These are phyloP conservation scores for Drosophila ironensis DNA, from an alignment of 1,140 invertebrate species.

Conservation along the genomic window DNA sequence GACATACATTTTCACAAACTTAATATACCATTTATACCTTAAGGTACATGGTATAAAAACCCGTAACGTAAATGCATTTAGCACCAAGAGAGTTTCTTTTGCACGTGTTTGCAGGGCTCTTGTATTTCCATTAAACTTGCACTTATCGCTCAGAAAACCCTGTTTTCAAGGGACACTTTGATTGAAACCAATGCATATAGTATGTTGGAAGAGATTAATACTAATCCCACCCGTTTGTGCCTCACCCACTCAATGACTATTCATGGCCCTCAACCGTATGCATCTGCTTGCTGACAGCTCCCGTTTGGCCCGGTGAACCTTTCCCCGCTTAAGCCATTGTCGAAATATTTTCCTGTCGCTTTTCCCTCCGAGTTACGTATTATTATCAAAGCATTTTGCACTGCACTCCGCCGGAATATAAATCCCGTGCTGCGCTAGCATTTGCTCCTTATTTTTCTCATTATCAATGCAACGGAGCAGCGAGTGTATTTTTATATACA, in stretches of 20 bases:
- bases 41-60: too few species aligned
- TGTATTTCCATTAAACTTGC: too few species aligned
- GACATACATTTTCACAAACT: too few species aligned
- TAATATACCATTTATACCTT: too few species aligned
- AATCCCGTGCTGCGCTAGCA: slow-evolving; percentile 33
- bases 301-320: slow-evolving; percentile 20
- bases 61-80: too few species aligned
- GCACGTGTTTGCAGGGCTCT: too few species aligned
- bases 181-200: neutral
- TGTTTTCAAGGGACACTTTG: too few species aligned
- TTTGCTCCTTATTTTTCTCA: slow-evolving; percentile 35
- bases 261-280: neutral
- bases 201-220: neutral
- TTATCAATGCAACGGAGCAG: slow-evolving; percentile 31
- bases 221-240: neutral
- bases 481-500: slow-evolving; percentile 44
- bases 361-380: neutral
- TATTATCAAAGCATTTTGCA: slow-evolving; percentile 17
- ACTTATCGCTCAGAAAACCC: too few species aligned
- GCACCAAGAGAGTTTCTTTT: too few species aligned
- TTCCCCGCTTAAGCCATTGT: slow-evolving; percentile 7
- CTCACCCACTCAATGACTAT: neutral
- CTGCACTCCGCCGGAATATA: slow-evolving; percentile 47
- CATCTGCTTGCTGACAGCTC: slow-evolving; percentile 22
- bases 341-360: slow-evolving; percentile 4